Evolutionary conservation across 2,797 vertebrate genomes (phyloP), one percentile per base, ranked within the genome.

Genomic region (Enoplosus armatus): DNA sequence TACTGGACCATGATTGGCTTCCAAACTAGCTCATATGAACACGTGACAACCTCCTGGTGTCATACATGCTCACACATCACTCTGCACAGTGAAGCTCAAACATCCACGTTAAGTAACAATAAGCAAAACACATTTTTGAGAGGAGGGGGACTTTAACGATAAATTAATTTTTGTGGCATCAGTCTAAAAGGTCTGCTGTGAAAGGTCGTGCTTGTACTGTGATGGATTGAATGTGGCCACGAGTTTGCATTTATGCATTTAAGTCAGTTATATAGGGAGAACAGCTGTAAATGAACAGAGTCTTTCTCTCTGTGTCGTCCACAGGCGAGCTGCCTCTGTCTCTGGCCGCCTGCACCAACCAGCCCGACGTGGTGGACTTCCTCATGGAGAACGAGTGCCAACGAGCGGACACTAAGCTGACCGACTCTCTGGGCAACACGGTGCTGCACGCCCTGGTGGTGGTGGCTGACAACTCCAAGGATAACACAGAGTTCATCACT

Each of bases 341-440:
- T 27, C 90, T 99, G 88, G 98, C 98, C 0, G 97, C 97, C 1
- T 99, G 98, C 81, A 99, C 97, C 79, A 99, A 99, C 95, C 98
- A 99, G 91, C 95, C 96, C 22, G 93, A 96, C 22, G 89, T 98
- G 11, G 97, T 98, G 84, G 95, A 97, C 84, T 98, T 96, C 88
- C 96, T 99, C 70, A 91, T 99, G 89, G 93, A 96, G 69, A 98
- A 98, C 72, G 90, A 94, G 39, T 90, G 95, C 90, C 92, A 96
- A 59, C 80, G 77, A 1, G 97, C 96, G 0, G 72, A 95, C 16
- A 90, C 97, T 0, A 41, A 85, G 0, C 65, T 92, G 43, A 82
- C 50, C 29, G 98, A 99, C 90, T 96, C 97, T 4, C 95, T 95
- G 33, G 97, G 98, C 62, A 99, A 99, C 92, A 98, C 93, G 0